phyloP scores from a whole-genome alignment of 2,797 vertebrate genomes.

The Mus minutoides region DNA sequence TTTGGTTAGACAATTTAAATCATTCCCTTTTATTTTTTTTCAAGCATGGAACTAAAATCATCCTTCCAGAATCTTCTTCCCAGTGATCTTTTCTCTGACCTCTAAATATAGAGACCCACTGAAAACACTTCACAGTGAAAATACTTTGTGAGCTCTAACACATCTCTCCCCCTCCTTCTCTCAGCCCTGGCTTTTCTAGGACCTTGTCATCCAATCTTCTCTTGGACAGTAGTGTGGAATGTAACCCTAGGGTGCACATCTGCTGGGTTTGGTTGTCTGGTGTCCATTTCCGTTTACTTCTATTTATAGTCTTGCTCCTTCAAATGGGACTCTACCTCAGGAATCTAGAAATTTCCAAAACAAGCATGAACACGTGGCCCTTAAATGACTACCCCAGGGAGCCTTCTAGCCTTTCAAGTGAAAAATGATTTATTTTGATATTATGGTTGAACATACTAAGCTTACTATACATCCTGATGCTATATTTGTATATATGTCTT shows the following conservation, averaged over 20 bases:
- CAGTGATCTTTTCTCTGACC: background rate
- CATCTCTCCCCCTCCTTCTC: background rate
- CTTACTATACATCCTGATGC: background rate
- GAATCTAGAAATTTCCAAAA: background rate
- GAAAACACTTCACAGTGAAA: background rate
- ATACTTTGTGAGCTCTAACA: background rate
- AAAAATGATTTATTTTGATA: conserved; percentile 31
- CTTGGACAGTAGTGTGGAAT: background rate
- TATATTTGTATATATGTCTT: background rate
- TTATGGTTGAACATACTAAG: background rate
- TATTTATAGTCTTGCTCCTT: background rate
- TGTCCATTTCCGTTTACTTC: background rate
- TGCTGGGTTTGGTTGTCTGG: background rate
- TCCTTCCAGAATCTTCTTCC: background rate
- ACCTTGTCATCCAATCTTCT: background rate
- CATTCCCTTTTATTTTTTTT: background rate
- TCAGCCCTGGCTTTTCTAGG: background rate
- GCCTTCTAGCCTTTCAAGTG: background rate
- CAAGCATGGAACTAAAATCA: background rate
- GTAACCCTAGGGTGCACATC: background rate
- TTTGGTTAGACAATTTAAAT: background rate
- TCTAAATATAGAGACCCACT: background rate
- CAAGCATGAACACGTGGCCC: background rate
- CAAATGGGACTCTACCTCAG: background rate
- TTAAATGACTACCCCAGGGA: background rate